These are phyloP conservation scores for Harpalus rufipes DNA, from an alignment of 2,888 invertebrate genomes.

Conservation along the genomic window DNA sequence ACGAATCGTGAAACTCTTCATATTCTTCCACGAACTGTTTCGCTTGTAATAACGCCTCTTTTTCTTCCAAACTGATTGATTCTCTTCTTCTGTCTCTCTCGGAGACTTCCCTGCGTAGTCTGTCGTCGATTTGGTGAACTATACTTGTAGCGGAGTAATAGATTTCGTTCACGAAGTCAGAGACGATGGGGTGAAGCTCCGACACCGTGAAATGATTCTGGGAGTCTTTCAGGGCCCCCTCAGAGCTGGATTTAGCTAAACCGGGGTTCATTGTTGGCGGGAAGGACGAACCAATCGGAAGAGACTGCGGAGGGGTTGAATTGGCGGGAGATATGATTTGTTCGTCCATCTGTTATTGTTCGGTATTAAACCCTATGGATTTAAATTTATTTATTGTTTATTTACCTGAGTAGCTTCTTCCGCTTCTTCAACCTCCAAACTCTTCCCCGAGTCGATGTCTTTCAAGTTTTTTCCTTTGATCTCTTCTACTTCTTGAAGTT, in stretches of 20 bases:
- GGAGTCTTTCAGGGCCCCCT: conserved; percentile 16
- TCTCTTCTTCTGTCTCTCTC: no score
- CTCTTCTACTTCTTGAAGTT: no score
- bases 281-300: neutral
- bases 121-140: no score
- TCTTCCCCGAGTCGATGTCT: neutral
- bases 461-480: no score
- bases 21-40: conserved; percentile 76
- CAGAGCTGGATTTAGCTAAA: conserved; percentile 52
- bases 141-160: conserved; percentile 68
- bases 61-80: conserved; percentile 21
- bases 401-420: conserved; percentile 44
- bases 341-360: conserved; percentile 20
- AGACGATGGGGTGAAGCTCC: conserved; percentile 47
- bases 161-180: conserved; percentile 65
- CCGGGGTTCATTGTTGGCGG: neutral
- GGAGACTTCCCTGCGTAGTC: no score
- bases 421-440: conserved; percentile 56
- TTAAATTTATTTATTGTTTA: no score
- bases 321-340: neutral
- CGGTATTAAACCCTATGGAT: no score
- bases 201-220: conserved; percentile 1
- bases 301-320: neutral
- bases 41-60: conserved; percentile 73
- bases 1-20: conserved; percentile 76